phyloP scores from a whole-genome alignment of 2,888 invertebrate genomes.

The Xiphydria camelus region DNA sequence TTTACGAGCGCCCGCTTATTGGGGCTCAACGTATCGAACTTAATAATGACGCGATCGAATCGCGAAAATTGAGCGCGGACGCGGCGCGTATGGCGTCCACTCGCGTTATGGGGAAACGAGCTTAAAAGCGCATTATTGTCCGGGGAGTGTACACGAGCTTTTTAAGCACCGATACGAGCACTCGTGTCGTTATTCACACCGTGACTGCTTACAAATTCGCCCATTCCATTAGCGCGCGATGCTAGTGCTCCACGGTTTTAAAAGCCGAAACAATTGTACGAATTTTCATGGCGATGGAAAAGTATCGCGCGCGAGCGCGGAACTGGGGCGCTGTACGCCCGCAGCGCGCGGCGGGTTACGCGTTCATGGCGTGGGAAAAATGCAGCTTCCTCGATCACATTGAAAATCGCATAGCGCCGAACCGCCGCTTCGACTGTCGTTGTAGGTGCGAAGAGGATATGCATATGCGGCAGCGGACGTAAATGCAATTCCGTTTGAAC shows the following conservation, averaged over 20 bases:
- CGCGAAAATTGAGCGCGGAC: conserved; percentile 11
- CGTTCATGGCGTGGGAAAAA: too few species aligned
- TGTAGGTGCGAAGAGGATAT: too few species aligned
- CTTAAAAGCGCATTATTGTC: conserved; percentile 24
- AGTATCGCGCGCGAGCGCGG: conserved; percentile 16
- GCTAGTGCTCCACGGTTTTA: conserved; percentile 23
- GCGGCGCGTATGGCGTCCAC: not conserved
- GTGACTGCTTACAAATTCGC: conserved; percentile 35
- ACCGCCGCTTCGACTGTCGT: too few species aligned
- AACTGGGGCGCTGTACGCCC: too few species aligned
- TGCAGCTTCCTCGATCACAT: too few species aligned
- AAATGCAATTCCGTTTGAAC: too few species aligned
- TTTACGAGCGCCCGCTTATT: too few species aligned
- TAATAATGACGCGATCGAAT: conserved; percentile 10
- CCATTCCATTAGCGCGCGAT: conserved; percentile 30
- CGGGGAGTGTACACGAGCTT: conserved; percentile 22
- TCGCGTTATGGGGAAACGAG: conserved; percentile 8
- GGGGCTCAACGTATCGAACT: conserved; percentile 8
- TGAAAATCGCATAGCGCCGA: too few species aligned
- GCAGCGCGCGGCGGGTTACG: too few species aligned
- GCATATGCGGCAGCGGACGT: too few species aligned
- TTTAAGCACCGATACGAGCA: conserved; percentile 21
- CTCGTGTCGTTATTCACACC: conserved; percentile 28
- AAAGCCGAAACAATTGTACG: conserved; percentile 28
- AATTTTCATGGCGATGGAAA: too few species aligned